phyloP scores from a whole-genome alignment of 2,113 vertebrate species.

The Varanus komodoensis region DNA sequence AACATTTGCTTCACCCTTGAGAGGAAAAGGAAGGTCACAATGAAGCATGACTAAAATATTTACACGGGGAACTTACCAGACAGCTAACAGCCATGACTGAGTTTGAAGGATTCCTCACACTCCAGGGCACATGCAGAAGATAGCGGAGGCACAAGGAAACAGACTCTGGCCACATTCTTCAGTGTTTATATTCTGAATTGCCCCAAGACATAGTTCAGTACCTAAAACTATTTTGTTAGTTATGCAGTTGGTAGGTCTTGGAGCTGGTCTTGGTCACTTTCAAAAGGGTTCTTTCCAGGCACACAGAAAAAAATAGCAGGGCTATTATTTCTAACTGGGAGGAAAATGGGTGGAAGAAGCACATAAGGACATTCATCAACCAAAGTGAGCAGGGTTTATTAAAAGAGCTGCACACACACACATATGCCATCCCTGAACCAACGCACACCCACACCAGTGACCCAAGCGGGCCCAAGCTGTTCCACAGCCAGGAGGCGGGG shows the following conservation, averaged over 20 bases:
- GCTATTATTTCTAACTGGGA: conserved; percentile 40
- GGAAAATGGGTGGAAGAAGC: conserved; percentile 41
- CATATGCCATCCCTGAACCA: too few relatives aligned
- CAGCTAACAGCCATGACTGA: conserved; percentile 9
- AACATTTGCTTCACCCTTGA: not conserved
- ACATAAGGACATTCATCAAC: conserved; percentile 61
- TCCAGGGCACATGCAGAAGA: not conserved
- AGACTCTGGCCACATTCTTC: not conserved
- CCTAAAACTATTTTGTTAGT: conserved; percentile 13
- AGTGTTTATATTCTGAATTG: conserved; percentile 40
- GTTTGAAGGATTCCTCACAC: not conserved
- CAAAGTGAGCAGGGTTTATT: conserved; percentile 18
- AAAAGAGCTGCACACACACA: not conserved
- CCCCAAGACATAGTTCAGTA: conserved; percentile 58
- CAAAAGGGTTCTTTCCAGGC: conserved; percentile 59
- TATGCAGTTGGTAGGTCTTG: conserved; percentile 28
- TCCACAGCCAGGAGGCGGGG: conserved; percentile 15
- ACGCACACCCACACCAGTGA: not conserved
- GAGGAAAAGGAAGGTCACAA: not conserved
- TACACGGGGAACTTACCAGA: not conserved
- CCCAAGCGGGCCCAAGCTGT: conserved; percentile 32
- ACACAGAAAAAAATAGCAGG: conserved; percentile 58
- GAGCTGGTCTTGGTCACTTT: conserved; percentile 50
- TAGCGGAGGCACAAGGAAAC: conserved; percentile 27
- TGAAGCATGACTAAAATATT: conserved; percentile 13